Base-by-base conservation (phyloP, 2,113 vertebrate species). In the Hucho hucho region DNA sequence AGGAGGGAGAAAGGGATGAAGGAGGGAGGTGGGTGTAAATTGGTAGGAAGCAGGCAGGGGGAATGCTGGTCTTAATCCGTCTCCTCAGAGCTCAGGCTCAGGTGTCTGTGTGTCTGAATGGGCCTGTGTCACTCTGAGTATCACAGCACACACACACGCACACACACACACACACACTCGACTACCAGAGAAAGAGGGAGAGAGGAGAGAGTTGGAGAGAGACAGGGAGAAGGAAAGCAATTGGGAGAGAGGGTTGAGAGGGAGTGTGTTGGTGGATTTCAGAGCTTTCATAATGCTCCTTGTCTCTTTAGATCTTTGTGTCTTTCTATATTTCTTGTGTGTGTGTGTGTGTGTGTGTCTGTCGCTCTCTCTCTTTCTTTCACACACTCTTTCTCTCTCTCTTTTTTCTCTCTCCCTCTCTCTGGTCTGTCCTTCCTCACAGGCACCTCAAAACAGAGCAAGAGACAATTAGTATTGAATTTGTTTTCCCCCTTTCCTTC, bases 71-170 rank as follows among this genome's bases (percentile, higher is more conserved):
- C 79, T 83, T 91, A 90, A 90, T 89, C 37, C 37, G 9, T 43
- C 81, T 86, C 82, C 79, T 83, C 84, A 78, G 37, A 37, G 84
- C 89, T 89, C 86, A 89, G 84, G 87, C 84, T 91, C 89, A 81
- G 87, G 86, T 90, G 75, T 91, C 89, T 66, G 77, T 77, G 75
- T 72, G 81, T 37, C 29, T 89, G 84, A 90, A 89, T 83, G 76
- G 87, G 82, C 80, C 84, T 83, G 87, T 88, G 86, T 89, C 80
- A 75, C 81, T 64, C 67, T 77, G 28, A 1, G 83, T 74, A 74
- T 43, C 37, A 43, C 7, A 43, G 73, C 79, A 75, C 29, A 6
- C 46, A 53, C 47, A 13, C 13, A 49, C 47, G 14, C 47, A 49
- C 46, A 49, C 46, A 32, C 6, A 32, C 6, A 32, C 32, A 7